Percentiles rank a stretch among this genome's conserved stretches.
These are phyloP conservation scores for Didymodactylos carnosus DNA, from an alignment of 2,888 invertebrate genomes.

Conservation along the genomic window DNA sequence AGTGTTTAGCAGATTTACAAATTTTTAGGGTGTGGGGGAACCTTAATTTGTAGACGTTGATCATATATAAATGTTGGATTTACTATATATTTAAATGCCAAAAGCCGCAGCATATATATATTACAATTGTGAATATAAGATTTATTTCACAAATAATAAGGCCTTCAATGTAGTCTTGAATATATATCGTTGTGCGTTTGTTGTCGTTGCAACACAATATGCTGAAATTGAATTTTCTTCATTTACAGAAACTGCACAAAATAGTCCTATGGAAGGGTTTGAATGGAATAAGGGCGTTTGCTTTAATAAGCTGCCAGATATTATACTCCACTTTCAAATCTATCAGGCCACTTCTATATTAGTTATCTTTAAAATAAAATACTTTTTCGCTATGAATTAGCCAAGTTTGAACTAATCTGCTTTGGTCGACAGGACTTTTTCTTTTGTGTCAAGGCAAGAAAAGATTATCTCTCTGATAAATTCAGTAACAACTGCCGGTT, in stretches of 20 bases:
- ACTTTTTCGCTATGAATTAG: too few relatives aligned
- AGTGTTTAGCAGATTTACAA: too few relatives aligned
- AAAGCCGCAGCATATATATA: background rate
- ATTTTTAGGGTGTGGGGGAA: too few relatives aligned
- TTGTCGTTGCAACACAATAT: background rate
- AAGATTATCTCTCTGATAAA: too few relatives aligned
- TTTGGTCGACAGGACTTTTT: too few relatives aligned
- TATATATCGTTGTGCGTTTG: too few relatives aligned
- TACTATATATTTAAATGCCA: background rate
- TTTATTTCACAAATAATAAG: background rate
- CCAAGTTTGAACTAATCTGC: too few relatives aligned
- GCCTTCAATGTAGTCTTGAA: background rate
- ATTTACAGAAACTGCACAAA: background rate
- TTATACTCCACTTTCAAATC: background rate
- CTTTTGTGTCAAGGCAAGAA: too few relatives aligned
- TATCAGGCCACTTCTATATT: too few relatives aligned
- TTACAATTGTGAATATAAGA: background rate
- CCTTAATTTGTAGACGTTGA: background rate
- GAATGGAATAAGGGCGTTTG: too few relatives aligned
- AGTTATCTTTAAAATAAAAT: too few relatives aligned
- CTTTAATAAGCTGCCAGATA: background rate
- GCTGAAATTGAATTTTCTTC: background rate
- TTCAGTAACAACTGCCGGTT: too few relatives aligned
- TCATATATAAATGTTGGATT: background rate
- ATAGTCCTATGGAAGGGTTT: background rate